Conservation (phyloP, 2,113 vertebrate genomes). For the Chloroceryle aenea region DNA sequence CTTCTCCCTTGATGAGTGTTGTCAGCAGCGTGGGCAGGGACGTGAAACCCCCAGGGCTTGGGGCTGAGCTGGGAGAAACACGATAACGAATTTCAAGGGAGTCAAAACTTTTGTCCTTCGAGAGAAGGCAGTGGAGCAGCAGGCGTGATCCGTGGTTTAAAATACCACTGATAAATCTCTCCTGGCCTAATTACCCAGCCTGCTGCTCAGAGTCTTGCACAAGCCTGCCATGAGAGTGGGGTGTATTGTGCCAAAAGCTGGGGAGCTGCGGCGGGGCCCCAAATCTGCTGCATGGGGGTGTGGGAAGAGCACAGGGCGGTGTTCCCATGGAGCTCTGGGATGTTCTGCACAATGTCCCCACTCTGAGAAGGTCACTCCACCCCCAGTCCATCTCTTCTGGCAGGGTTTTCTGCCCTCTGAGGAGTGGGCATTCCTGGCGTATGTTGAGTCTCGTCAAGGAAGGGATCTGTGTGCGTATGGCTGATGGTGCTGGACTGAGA, state of each 20-base stretch:
- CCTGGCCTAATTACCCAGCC: neutral
- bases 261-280: neutral
- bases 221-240: neutral
- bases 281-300: fast-evolving
- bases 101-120: neutral
- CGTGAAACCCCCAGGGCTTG: fast-evolving
- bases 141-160: fast-evolving
- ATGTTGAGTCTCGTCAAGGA: fast-evolving
- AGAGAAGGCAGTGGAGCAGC: neutral
- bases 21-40: neutral
- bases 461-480: neutral
- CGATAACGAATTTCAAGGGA: neutral
- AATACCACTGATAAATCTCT: neutral
- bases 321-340: neutral
- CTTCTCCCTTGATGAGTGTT: neutral
- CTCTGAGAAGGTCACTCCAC: neutral
- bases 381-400: neutral
- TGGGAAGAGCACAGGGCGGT: neutral
- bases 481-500: neutral
- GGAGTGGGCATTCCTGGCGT: neutral
- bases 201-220: fast-evolving
- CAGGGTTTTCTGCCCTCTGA: neutral
- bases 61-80: neutral
- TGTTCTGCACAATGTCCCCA: neutral
- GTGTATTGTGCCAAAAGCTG: fast-evolving